These are phyloP conservation scores for Syngnathus scovelli DNA, from an alignment of 2,113 vertebrate genomes.

Conservation along the genomic window DNA sequence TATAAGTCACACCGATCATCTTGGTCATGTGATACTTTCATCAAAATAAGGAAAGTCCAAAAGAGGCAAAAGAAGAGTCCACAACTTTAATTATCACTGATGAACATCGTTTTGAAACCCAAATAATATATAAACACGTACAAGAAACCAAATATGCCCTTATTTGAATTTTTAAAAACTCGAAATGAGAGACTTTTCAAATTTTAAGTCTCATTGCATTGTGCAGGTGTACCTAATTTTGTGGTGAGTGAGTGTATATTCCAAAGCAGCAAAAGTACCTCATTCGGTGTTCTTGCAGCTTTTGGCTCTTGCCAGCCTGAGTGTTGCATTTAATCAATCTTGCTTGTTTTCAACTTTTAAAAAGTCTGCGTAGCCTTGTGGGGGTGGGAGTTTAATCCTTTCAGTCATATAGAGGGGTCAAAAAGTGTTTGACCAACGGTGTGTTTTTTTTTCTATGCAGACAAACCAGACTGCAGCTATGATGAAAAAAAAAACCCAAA, in stretches of 20 bases:
- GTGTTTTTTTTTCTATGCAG: neutral
- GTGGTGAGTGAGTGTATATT: neutral
- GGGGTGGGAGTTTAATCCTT: neutral
- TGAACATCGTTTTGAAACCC: too few species aligned
- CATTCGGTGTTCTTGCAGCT: neutral
- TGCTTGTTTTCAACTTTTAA: neutral
- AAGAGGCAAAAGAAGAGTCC: slow-evolving; percentile 14
- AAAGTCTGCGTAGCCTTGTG: neutral
- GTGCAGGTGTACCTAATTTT: neutral
- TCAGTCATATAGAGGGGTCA: neutral
- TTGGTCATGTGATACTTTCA: neutral
- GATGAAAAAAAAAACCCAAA: neutral
- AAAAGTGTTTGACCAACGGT: neutral
- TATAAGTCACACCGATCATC: neutral
- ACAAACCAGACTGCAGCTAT: neutral
- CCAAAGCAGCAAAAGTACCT: neutral
- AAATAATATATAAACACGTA: too few species aligned
- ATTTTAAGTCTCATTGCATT: neutral
- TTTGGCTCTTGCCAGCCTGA: neutral
- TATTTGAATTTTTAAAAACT: neutral
- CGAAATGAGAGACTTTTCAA: neutral
- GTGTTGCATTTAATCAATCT: neutral
- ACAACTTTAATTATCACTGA: too few species aligned
- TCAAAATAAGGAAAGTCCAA: slow-evolving; percentile 5
- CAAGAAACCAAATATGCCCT: too few species aligned